Percentiles rank a stretch among this genome's conserved stretches.
Evolutionary conservation across 2,888 invertebrate genomes (phyloP).

Genomic region (Notocelia uddmanniana): DNA sequence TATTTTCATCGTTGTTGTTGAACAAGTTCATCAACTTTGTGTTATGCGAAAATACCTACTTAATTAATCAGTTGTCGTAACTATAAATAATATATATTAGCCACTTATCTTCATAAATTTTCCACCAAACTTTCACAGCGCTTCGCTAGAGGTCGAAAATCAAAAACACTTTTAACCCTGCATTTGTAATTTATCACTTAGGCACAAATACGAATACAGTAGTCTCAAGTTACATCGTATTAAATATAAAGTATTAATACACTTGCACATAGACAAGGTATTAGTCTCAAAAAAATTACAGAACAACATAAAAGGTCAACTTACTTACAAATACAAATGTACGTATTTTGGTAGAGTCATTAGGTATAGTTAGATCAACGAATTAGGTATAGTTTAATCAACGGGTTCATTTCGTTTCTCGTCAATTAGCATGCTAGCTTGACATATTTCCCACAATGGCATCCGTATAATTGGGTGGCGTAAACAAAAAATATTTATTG

Average conservation of each 20-base stretch:
- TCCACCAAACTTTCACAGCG: too few relatives aligned
- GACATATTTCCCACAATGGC: slow-evolving; percentile 31
- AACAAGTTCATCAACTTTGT: background rate
- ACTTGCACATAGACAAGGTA: too few relatives aligned
- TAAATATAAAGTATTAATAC: too few relatives aligned
- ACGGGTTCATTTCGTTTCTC: slow-evolving; percentile 5
- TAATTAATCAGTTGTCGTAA: background rate
- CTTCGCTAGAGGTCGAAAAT: too few relatives aligned
- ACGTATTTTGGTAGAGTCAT: background rate
- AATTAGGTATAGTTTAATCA: slow-evolving; percentile 5
- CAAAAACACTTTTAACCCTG: too few relatives aligned
- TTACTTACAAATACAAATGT: too few relatives aligned
- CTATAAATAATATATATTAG: too few relatives aligned
- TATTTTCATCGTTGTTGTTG: background rate
- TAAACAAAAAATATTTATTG: slow-evolving; percentile 68
- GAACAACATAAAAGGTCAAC: background rate
- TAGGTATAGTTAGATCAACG: background rate
- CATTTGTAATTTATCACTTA: too few relatives aligned
- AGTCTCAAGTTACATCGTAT: too few relatives aligned
- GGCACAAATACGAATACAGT: too few relatives aligned
- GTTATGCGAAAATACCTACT: background rate
- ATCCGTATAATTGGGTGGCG: slow-evolving; percentile 54
- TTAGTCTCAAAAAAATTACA: background rate
- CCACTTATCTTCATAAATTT: too few relatives aligned
- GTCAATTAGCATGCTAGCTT: slow-evolving; percentile 22